phyloP scores from a whole-genome alignment of 2,888 invertebrate species.

The Nemoura dubitans region DNA sequence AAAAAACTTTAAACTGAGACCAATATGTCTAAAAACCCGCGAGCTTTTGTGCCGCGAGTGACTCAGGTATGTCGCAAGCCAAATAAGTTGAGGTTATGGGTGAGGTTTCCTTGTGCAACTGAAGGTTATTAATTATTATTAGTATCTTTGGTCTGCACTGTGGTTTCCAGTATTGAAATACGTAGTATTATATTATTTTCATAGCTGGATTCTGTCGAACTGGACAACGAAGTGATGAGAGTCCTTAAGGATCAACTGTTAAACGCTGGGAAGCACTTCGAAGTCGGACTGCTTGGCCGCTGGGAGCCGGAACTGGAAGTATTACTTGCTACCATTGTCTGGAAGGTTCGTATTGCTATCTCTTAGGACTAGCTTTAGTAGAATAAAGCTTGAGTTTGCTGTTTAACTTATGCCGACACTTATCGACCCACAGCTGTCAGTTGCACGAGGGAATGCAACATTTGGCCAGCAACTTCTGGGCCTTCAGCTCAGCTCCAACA shows the following conservation, averaged over 20 bases:
- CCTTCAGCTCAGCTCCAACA: constrained; percentile 62
- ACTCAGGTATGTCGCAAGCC: constrained; percentile 61
- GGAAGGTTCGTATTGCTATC: constrained; percentile 61
- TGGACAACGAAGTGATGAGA: constrained; percentile 81
- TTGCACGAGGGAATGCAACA: constrained; percentile 72
- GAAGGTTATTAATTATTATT: no score
- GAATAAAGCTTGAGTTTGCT: neutral
- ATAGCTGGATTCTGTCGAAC: constrained; percentile 79
- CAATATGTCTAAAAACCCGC: neutral
- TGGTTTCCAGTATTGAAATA: no score
- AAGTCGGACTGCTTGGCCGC: constrained; percentile 66
- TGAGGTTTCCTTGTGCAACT: constrained; percentile 47
- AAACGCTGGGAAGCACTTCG: constrained; percentile 71
- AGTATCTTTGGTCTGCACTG: no score
- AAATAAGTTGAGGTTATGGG: constrained; percentile 13
- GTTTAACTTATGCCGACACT: no score
- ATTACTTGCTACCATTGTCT: constrained; percentile 59
- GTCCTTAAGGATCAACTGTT: constrained; percentile 73
- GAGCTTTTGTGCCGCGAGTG: constrained; percentile 59
- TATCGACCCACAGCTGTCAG: constrained; percentile 63
- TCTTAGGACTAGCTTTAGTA: neutral
- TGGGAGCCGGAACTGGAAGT: constrained; percentile 77
- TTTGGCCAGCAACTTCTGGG: constrained; percentile 87
- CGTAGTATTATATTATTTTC: neutral
- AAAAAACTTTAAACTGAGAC: neutral